A percentile compares a stretch with the other conserved stretches of the same genome.
Conservation (phyloP, 2,888 invertebrate genomes). For the Patella depressa region DNA sequence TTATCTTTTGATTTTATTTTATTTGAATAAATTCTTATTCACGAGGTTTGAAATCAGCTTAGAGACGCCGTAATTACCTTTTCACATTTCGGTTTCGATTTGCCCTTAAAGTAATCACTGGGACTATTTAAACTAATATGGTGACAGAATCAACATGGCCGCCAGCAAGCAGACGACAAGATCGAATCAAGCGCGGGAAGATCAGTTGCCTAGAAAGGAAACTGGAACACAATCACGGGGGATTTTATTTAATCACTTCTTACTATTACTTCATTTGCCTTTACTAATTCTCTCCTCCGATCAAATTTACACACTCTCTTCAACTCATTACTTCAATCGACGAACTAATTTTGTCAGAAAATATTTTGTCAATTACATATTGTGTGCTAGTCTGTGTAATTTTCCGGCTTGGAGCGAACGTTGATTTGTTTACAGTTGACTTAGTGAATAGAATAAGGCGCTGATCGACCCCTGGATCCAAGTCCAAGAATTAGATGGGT, state of each 20-base stretch:
- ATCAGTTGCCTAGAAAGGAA: neutral
- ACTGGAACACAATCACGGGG: constrained; percentile 1
- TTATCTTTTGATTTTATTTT: neutral
- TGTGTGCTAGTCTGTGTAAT: constrained; percentile 40
- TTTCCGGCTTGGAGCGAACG: constrained; percentile 38
- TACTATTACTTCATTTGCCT: constrained; percentile 43
- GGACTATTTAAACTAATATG: constrained; percentile 5
- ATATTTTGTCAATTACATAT: constrained; percentile 51
- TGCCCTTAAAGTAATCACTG: constrained; percentile 4
- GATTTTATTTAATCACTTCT: constrained; percentile 34
- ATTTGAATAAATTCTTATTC: constrained; percentile 11
- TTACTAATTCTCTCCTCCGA: constrained; percentile 41
- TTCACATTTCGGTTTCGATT: constrained; percentile 10
- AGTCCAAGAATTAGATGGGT: constrained; percentile 10
- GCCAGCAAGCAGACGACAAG: neutral
- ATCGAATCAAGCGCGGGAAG: neutral
- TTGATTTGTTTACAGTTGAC: constrained; percentile 41
- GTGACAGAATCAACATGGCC: constrained; percentile 1
- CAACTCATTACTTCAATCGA: constrained; percentile 45
- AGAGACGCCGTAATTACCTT: neutral
- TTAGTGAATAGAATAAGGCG: constrained; percentile 35
- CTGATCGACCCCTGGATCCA: constrained; percentile 3
- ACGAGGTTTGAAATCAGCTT: constrained; percentile 2
- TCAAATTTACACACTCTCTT: constrained; percentile 47
- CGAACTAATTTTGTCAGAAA: constrained; percentile 48